These are phyloP conservation scores for Piprites chloris DNA, from an alignment of 2,113 vertebrate genomes.

Conservation along the genomic window DNA sequence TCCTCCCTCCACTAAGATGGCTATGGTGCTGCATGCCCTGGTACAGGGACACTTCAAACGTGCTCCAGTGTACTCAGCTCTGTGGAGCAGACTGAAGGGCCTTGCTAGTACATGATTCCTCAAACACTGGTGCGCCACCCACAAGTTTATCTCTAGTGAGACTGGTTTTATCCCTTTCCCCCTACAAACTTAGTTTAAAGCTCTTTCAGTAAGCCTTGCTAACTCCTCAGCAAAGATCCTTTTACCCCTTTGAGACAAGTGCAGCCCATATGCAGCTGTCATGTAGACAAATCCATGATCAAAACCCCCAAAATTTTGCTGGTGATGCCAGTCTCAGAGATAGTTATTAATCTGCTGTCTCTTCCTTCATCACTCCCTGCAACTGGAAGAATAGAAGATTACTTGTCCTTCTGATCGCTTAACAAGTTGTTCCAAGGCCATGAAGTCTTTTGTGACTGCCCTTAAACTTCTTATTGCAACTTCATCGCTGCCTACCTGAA, in stretches of 20 bases:
- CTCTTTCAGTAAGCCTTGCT: background rate
- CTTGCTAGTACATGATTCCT: fast-evolving
- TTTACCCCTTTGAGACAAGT: background rate
- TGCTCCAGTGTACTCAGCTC: background rate
- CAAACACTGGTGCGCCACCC: fast-evolving
- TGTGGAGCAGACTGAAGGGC: background rate
- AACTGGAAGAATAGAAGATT: background rate
- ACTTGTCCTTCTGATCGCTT: background rate
- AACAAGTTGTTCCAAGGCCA: background rate
- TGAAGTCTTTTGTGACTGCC: background rate
- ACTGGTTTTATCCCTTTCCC: background rate
- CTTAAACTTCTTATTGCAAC: background rate
- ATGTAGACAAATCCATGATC: background rate
- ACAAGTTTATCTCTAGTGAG: background rate
- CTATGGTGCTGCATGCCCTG: fast-evolving
- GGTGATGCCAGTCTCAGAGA: background rate
- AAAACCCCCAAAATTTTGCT: background rate
- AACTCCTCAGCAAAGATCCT: background rate
- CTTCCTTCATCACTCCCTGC: background rate
- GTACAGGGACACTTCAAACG: background rate
- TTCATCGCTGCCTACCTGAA: background rate
- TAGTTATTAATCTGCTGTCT: background rate
- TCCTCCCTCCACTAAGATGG: background rate
- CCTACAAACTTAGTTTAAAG: background rate
- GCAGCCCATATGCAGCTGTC: background rate